phyloP scores from a whole-genome alignment of 2,888 invertebrate genomes.

The Drosophila kuntzei region DNA sequence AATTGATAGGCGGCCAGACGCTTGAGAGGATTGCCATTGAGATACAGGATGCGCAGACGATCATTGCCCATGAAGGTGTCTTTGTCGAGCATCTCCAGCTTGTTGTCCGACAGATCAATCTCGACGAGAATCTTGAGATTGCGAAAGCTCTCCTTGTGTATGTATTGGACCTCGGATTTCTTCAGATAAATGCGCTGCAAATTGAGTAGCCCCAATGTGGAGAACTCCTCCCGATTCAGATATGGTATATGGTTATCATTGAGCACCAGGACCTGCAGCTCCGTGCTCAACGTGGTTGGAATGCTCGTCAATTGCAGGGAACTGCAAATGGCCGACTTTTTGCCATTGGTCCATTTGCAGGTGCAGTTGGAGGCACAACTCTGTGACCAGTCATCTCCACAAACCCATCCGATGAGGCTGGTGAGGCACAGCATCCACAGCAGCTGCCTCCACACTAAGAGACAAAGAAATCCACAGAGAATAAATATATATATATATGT shows the following conservation, averaged over 20 bases:
- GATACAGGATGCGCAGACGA: conserved; percentile 90
- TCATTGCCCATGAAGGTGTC: conserved; percentile 94
- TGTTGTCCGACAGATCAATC: conserved; percentile 94
- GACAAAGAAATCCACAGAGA: conserved; percentile 11
- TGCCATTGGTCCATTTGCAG: conserved; percentile 97
- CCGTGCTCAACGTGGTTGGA: conserved; percentile 89
- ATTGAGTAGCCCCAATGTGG: conserved; percentile 91
- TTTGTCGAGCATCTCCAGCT: conserved; percentile 90
- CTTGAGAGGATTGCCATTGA: conserved; percentile 93
- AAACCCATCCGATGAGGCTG: conserved; percentile 78
- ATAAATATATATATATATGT: neutral
- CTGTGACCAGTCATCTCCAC: conserved; percentile 91
- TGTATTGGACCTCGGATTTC: conserved; percentile 90
- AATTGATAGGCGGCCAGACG: conserved; percentile 91
- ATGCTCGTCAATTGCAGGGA: conserved; percentile 92
- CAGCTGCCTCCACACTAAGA: conserved; percentile 54
- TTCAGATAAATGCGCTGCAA: conserved; percentile 93
- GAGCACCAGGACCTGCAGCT: conserved; percentile 93
- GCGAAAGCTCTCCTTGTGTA: conserved; percentile 94
- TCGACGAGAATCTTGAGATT: conserved; percentile 94
- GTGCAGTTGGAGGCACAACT: conserved; percentile 94
- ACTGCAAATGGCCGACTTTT: conserved; percentile 94
- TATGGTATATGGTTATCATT: conserved; percentile 92
- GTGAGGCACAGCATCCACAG: conserved; percentile 59
- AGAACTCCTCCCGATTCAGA: conserved; percentile 92